phyloP scores from a whole-genome alignment of 2,113 vertebrate species.

The western clawed frog (Xenopus tropicalis) region DNA sequence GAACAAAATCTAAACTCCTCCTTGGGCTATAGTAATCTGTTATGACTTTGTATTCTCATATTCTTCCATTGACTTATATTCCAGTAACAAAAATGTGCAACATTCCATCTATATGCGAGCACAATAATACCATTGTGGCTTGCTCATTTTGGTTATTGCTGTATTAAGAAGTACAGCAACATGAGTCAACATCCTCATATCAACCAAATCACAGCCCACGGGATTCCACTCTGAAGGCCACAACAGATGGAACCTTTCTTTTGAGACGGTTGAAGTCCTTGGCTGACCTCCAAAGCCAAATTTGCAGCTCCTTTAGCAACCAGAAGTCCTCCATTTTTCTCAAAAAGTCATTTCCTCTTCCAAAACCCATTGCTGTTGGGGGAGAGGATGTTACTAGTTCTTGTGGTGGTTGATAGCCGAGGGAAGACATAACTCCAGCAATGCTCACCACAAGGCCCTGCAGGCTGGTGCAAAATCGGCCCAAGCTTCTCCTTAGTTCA shows the following conservation, averaged over 20 bases:
- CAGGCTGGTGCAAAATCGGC: conserved; percentile 89
- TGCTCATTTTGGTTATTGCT: neutral
- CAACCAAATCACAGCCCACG: conserved; percentile 59
- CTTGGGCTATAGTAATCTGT: neutral
- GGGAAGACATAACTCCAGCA: conserved; percentile 83
- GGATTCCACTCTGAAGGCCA: conserved; percentile 58
- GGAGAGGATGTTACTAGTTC: conserved; percentile 37
- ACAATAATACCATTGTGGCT: neutral
- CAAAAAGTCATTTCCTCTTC: conserved; percentile 77
- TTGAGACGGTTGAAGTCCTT: conserved; percentile 96
- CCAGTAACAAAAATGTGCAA: neutral
- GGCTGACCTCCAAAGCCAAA: conserved; percentile 93
- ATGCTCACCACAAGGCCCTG: conserved; percentile 90
- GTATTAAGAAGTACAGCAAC: neutral
- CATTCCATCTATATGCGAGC: neutral
- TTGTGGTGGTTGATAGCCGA: conserved; percentile 79
- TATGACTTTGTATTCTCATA: neutral
- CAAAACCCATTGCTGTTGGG: conserved; percentile 47
- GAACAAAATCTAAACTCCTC: neutral
- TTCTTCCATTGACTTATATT: neutral
- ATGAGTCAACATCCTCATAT: neutral
- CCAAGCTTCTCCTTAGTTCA: conserved; percentile 81
- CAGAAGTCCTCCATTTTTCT: conserved; percentile 95
- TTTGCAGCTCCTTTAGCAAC: conserved; percentile 94
- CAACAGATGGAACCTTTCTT: conserved; percentile 69